phyloP scores from a whole-genome alignment of 1,140 invertebrate genomes.

The Euura lappo region DNA sequence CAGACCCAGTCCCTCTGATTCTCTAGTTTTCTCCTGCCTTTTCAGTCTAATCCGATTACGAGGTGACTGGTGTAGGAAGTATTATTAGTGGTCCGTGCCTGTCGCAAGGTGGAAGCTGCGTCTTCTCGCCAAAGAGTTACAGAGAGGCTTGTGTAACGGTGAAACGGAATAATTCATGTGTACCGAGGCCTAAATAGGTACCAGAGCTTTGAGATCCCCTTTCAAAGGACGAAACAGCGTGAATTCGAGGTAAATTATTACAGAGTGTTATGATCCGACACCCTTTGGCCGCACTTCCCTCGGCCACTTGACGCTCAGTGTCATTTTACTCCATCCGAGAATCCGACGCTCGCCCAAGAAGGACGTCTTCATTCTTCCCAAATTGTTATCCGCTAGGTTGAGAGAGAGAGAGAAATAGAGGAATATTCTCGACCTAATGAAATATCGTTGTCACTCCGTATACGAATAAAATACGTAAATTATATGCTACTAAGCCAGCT shows the following conservation, averaged over 20 bases:
- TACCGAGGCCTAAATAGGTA: not conserved
- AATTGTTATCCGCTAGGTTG: no score
- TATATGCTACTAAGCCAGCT: not conserved
- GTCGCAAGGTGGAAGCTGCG: no score
- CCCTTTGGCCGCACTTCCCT: not conserved
- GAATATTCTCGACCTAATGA: no score
- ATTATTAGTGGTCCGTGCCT: not conserved
- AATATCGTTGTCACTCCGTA: no score
- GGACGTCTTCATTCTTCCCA: no score
- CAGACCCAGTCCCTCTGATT: not conserved
- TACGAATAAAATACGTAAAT: not conserved
- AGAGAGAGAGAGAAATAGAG: no score
- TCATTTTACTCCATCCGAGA: no score
- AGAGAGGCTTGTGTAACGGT: not conserved
- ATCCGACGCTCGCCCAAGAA: no score
- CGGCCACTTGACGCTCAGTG: not conserved
- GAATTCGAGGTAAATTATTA: not conserved
- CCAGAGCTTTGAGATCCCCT: not conserved
- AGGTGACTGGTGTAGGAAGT: not conserved
- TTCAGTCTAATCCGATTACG: not conserved
- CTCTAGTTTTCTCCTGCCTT: not conserved
- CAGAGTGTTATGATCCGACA: not conserved
- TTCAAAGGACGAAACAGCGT: slow-evolving; percentile 2
- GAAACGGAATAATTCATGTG: slow-evolving; percentile 5
- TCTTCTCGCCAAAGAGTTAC: no score